These are phyloP conservation scores for Plodia interpunctella DNA, from an alignment of 1,140 invertebrate species.

Conservation along the genomic window DNA sequence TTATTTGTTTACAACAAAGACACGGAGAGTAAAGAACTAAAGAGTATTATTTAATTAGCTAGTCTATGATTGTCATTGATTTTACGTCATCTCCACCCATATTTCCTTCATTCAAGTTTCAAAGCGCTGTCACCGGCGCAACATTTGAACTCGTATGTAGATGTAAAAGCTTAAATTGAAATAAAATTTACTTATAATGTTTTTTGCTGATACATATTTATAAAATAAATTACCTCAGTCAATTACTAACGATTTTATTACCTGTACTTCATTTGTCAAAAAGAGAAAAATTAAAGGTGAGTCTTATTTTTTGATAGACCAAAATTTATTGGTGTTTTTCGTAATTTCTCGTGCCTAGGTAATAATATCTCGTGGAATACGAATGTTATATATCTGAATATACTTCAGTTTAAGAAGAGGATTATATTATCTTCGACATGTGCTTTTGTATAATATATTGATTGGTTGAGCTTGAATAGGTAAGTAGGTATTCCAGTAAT, in stretches of 20 bases:
- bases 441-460: not conserved
- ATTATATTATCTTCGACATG: not conserved
- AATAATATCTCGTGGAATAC: too few relatives aligned
- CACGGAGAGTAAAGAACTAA: too few relatives aligned
- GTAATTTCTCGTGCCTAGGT: too few relatives aligned
- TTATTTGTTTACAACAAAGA: too few relatives aligned
- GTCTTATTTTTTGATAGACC: not conserved
- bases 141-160: conserved; percentile 58
- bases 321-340: too few relatives aligned
- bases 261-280: not conserved
- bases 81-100: conserved; percentile 46
- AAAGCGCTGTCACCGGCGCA: conserved; percentile 53
- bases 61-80: conserved; percentile 34
- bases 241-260: not conserved
- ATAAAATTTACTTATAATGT: conserved; percentile 40
- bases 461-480: not conserved
- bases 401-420: not conserved
- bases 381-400: not conserved
- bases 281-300: not conserved
- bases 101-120: not conserved
- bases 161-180: conserved; percentile 36
- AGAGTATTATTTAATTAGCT: too few relatives aligned
- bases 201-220: conserved; percentile 14
- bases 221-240: conserved; percentile 13
- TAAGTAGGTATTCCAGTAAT: too few relatives aligned